A percentile compares a stretch with the other conserved stretches of the same genome.
phyloP scores from a whole-genome alignment of 2,888 invertebrate species.

The Diadegma fenestrale region DNA sequence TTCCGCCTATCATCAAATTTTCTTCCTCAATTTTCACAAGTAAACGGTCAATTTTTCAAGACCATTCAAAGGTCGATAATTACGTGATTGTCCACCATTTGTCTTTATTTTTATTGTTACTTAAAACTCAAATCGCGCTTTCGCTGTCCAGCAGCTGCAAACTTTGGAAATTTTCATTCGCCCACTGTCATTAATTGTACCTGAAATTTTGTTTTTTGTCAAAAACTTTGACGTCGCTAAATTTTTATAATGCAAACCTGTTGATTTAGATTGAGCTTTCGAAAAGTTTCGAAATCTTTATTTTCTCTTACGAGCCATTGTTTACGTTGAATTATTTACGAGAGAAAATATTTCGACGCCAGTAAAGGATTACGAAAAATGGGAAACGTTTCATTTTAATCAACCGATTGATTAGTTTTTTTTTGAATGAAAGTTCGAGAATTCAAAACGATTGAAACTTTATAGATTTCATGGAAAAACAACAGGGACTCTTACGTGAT shows the following conservation, averaged over 20 bases:
- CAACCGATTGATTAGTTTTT: background rate
- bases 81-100: background rate
- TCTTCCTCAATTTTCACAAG: background rate
- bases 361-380: background rate
- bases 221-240: background rate
- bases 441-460: background rate
- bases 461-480: constrained; percentile 92
- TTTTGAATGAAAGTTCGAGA: background rate
- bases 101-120: background rate
- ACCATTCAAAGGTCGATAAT: background rate
- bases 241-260: background rate
- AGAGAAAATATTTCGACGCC: background rate
- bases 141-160: background rate
- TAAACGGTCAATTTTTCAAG: background rate
- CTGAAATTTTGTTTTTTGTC: background rate
- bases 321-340: background rate
- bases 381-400: background rate
- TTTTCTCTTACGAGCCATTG: background rate
- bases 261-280: constrained; percentile 17
- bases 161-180: background rate
- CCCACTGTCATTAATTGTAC: background rate
- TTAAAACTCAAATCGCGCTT: background rate
- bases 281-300: background rate
- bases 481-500: constrained; percentile 91
- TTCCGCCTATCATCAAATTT: background rate